These are phyloP conservation scores for Agonopterix subpropinquella DNA, from an alignment of 2,888 invertebrate species.

Conservation along the genomic window DNA sequence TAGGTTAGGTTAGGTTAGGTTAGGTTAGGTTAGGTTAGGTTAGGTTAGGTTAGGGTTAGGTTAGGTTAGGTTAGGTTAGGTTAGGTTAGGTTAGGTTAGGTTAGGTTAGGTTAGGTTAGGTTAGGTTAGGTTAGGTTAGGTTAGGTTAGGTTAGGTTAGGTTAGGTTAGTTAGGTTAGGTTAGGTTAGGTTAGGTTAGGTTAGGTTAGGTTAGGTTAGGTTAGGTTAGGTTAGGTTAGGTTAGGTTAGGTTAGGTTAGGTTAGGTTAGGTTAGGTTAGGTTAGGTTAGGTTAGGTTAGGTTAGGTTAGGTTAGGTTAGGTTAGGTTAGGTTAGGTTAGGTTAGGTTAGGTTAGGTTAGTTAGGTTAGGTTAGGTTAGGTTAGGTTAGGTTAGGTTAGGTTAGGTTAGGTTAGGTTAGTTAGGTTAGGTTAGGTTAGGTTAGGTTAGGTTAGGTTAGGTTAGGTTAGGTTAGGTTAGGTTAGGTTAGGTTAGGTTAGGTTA, in stretches of 20 bases:
- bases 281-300: conserved; percentile 14
- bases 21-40: too few species aligned
- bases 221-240: too few species aligned
- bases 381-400: conserved; percentile 14
- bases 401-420: conserved; percentile 11
- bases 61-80: too few species aligned
- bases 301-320: conserved; percentile 20
- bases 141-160: conserved; percentile 14
- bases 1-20: too few species aligned
- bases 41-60: too few species aligned
- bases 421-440: conserved; percentile 6
- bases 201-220: conserved; percentile 10
- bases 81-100: too few species aligned
- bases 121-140: too few species aligned
- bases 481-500: too few species aligned
- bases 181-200: conserved; percentile 18
- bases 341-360: conserved; percentile 20
- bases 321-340: conserved; percentile 18
- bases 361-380: conserved; percentile 19
- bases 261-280: conserved; percentile 1
- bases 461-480: too few species aligned
- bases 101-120: too few species aligned
- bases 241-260: too few species aligned
- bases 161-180: conserved; percentile 18
- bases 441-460: too few species aligned